Base-by-base conservation (phyloP, 2,888 invertebrate species). In the Ellobium chinense region DNA sequence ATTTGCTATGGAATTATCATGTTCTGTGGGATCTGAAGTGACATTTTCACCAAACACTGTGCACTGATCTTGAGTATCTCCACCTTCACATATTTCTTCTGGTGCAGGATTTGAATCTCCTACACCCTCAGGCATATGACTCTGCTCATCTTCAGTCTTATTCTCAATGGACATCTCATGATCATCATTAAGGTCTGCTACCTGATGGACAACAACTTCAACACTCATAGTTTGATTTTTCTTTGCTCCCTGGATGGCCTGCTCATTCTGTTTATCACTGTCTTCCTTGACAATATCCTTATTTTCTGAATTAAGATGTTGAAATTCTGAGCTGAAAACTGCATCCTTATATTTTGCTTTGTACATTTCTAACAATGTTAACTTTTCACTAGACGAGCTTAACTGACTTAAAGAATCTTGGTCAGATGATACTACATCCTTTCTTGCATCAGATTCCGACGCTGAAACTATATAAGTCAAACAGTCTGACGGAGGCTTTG, bases 311-410 rank as follows among this genome's bases (percentile, higher is more conserved):
- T 58, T 60, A n/a, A 60, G 29, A 27, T 54, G 18, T 31, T 34
- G 21, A 58, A 1, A 2, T 69, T 69, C 69, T 69, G 37, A 46
- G 24, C 14, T 58, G n/a, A 63, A 39, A 18, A 63, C 39, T 27
- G 27, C 24, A 58, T 80, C 75, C 39, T 69, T 68, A 31, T 68
- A 80, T 62, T 80, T 80, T 37, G 68, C 68, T 56, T 56, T 69
- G 58, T 60, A 80, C 80, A 80, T 69, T 9, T 74, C 74, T 12
- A 80, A 24, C 37, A 80, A 46, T 12, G 80, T 34, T 1, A 56
- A 14, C 4, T 18, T 39, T 4, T 62, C 62, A 2, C n/a, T 46
- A n/a, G 24, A 46, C 2, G n/a, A n/a, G 24, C 29, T 36, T n/a
- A 29, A 34, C 24, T 62, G 62, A 54, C 1, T 46, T 3, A 24